Evolutionary conservation across 2,797 vertebrate species (phyloP), one percentile per base, ranked within the genome.

Genomic region (Antennarius maculatus): DNA sequence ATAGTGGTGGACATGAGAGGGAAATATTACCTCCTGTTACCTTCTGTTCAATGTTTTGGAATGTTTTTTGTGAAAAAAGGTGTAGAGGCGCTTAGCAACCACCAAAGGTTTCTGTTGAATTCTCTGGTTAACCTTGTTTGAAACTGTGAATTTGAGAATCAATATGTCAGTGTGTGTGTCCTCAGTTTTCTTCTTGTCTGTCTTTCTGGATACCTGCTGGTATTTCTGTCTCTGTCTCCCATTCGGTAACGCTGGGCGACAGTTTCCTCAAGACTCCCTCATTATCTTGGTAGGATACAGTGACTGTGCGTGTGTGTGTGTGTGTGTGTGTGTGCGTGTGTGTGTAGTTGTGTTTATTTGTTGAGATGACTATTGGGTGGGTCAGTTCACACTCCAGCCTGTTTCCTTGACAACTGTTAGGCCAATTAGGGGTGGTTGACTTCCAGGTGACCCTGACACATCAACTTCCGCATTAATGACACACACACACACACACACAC

Each of bases 321-420:
- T 54, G 54, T 23, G 37, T 39, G 37, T 39, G 9, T 18, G 15
- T 43, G 14, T 47, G 29, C 41, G 27, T 43, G 55, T 54, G 54
- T 27, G 47, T 47, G 31, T 16, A 43, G 15, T 41, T 13, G 50
- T 52, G n/a, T 9, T 67, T 84, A 71, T 74, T 65, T 76, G 61
- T 66, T 48, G 27, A 66, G 46, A 71, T 54, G 47, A 78, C 69
- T 72, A 63, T 80, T 58, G 62, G 71, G 73, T 46, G 61, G 71
- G 79, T 84, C 76, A 63, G 73, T 66, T 71, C 60, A 71, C 61
- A 70, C 57, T 80, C 42, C 56, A 63, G 76, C 50, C 37, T 7
- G 80, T 89, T 91, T 79, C 87, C 87, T 66, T 77, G 80, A 82
- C 77, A 80, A 89, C 84, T 63, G 68, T 56, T 78, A 39, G 72